Conservation (phyloP, 2,888 invertebrate species). For the Sinohyriopsis cumingii region DNA sequence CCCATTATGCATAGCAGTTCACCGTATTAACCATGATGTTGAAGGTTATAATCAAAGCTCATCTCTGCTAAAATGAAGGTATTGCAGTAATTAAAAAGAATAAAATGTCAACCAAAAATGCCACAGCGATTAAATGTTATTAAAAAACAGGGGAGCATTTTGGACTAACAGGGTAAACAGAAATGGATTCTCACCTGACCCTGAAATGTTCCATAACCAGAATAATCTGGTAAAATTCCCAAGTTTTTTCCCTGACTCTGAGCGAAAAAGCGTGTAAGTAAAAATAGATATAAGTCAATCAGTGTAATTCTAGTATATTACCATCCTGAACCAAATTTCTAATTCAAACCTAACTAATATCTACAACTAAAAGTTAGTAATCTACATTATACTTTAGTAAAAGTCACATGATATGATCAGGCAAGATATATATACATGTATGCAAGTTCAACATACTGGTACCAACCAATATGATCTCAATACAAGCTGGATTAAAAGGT, state of each 20-base stretch:
- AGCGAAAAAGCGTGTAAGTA: slow-evolving; percentile 4
- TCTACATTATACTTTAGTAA: too few relatives aligned
- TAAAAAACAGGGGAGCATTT: slow-evolving; percentile 1
- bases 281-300: neutral
- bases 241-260: slow-evolving; percentile 43
- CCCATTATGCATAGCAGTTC: too few relatives aligned
- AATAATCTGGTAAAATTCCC: slow-evolving; percentile 40
- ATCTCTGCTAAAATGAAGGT: slow-evolving; percentile 5
- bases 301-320: too few relatives aligned
- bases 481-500: too few relatives aligned
- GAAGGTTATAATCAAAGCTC: slow-evolving; percentile 4
- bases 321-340: too few relatives aligned
- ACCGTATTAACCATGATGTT: too few relatives aligned
- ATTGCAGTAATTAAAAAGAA: slow-evolving; percentile 2
- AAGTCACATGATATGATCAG: too few relatives aligned
- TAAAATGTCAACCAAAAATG: slow-evolving; percentile 5
- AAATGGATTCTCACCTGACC: slow-evolving; percentile 35
- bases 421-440: too few relatives aligned
- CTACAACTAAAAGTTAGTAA: too few relatives aligned
- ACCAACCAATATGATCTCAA: too few relatives aligned
- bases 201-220: slow-evolving; percentile 54
- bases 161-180: slow-evolving; percentile 4
- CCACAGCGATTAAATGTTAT: slow-evolving; percentile 4
- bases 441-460: too few relatives aligned
- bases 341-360: too few relatives aligned